Evolutionary conservation across 2,113 vertebrate genomes (phyloP), one percentile per base, ranked within the genome.

Genomic region (Pardalotus punctatus): DNA sequence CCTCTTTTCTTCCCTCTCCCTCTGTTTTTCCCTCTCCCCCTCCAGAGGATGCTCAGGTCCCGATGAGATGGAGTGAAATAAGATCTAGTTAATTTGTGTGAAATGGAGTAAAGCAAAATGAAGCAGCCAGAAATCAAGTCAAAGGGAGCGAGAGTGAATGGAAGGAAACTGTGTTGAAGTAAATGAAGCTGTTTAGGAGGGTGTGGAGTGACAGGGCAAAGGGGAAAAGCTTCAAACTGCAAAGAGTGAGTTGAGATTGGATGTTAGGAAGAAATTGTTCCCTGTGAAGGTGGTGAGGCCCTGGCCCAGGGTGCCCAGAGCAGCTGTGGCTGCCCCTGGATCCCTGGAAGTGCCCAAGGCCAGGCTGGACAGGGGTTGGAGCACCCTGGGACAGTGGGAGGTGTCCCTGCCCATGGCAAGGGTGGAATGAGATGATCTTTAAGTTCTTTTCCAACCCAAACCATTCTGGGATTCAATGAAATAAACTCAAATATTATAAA

Each of bases 91-190:
- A 17, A 67, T 74, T 53, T n/a, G 17, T 74, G 38, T 27, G 45
- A 51, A 74, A 72, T 50, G 36, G 66, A 50, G 42, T 43, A 8
- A 71, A 42, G 35, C 5, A 51, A 17, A 50, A 35, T 5, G 43
- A 31, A 65, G 23, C 51, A 13, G 60, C 1, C 3, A 5, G 45
- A 6, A 40, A 43, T 58, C 5, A 2, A 82, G 25, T 5, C 5
- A 9, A 40, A 51, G 5, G 36, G 45, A 40, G 5, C 0, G 2
- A 18, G 25, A 54, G 7, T 2, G 15, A n/a, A 9, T 9, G 31
- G 14, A 31, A 48, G 6, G 58, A 28, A 58, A 29, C 3, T 6
- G 36, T 19, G 43, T 3, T 24, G 47, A 40, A 45, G 24, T 16
- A 28, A 67, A 21, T 47, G 86, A n/a, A 47, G 29, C 29, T 76